These are phyloP conservation scores for Cistogaster globosa DNA, from an alignment of 2,888 invertebrate species.

Conservation along the genomic window DNA sequence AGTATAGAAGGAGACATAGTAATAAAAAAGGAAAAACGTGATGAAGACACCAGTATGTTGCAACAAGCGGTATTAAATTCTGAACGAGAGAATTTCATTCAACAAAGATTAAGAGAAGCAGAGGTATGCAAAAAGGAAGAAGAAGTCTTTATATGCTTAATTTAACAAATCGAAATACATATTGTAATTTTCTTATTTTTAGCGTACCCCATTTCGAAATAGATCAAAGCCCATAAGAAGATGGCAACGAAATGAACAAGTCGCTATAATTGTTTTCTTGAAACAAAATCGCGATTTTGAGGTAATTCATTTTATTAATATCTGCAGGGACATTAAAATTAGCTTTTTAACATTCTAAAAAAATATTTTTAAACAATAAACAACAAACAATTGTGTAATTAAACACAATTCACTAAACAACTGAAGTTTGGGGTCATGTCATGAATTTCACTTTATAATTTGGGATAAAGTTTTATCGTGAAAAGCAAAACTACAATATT, in stretches of 20 bases:
- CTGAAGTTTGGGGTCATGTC: too few species aligned
- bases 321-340: too few species aligned
- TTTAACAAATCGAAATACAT: background rate
- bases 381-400: too few species aligned
- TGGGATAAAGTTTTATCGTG: too few species aligned
- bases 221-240: slow-evolving; percentile 18
- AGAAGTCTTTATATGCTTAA: too few species aligned
- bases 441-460: too few species aligned
- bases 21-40: slow-evolving; percentile 15
- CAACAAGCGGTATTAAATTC: slow-evolving; percentile 4
- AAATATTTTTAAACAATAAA: too few species aligned
- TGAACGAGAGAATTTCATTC: slow-evolving; percentile 3
- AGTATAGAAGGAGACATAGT: slow-evolving; percentile 6
- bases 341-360: too few species aligned
- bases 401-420: too few species aligned
- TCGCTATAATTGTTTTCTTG: slow-evolving; percentile 22
- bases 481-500: too few species aligned
- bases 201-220: slow-evolving; percentile 24
- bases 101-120: slow-evolving; percentile 8
- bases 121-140: background rate
- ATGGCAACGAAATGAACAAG: slow-evolving; percentile 41
- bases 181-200: background rate
- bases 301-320: slow-evolving; percentile 12
- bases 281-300: slow-evolving; percentile 41
- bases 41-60: background rate